phyloP scores from a whole-genome alignment of 1,140 invertebrate species.

The Holotrichia oblita region DNA sequence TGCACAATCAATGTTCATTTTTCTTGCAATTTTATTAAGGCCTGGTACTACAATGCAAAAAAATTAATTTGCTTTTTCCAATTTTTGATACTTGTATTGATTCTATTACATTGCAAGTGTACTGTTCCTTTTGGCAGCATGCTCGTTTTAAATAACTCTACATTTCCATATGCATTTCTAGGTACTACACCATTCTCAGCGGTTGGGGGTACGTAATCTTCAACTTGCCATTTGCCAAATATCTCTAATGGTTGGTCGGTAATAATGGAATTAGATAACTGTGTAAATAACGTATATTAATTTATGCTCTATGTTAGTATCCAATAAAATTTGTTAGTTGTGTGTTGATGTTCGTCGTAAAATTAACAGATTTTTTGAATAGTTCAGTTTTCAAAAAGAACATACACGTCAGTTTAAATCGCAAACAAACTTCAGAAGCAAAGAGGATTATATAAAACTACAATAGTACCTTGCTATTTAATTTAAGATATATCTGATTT shows the following conservation, averaged over 20 bases:
- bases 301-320: no score
- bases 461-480: no score
- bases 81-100: slow-evolving; percentile 59
- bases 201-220: slow-evolving; percentile 85
- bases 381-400: no score
- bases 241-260: slow-evolving; percentile 84
- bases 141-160: slow-evolving; percentile 92
- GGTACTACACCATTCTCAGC: slow-evolving; percentile 95
- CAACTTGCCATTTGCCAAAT: slow-evolving; percentile 96
- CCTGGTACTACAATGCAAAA: slow-evolving; percentile 75
- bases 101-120: slow-evolving; percentile 91
- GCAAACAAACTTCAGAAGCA: no score
- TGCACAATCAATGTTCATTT: slow-evolving; percentile 93
- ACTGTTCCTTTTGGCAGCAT: slow-evolving; percentile 98
- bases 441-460: no score
- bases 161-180: slow-evolving; percentile 97
- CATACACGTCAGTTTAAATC: no score
- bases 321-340: no score
- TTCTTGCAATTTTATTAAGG: slow-evolving; percentile 86
- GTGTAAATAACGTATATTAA: no score
- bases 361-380: no score
- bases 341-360: no score
- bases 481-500: no score
- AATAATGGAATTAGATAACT: slow-evolving; percentile 76
- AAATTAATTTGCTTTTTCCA: no score